A percentile compares a stretch with the other conserved stretches of the same genome.
These are phyloP conservation scores for Drosophila peninsularis DNA, from an alignment of 2,888 invertebrate genomes.

Conservation along the genomic window DNA sequence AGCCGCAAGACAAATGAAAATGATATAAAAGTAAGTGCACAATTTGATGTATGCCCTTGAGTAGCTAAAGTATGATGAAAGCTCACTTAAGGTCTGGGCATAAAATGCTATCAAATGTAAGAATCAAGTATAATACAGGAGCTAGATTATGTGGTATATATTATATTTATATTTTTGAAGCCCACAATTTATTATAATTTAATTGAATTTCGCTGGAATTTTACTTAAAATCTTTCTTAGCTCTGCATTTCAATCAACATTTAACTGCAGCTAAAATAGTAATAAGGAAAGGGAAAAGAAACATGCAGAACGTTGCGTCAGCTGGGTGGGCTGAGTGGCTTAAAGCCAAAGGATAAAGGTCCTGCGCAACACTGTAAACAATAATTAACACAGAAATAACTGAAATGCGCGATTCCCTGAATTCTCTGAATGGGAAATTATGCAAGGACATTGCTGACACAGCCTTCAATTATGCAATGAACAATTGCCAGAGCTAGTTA, in stretches of 20 bases:
- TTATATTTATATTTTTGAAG: too few species aligned
- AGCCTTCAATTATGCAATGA: neutral
- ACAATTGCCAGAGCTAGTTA: neutral
- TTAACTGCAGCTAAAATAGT: neutral
- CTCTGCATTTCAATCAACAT: neutral
- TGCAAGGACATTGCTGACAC: neutral
- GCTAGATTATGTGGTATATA: too few species aligned
- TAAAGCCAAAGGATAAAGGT: neutral
- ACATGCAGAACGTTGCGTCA: neutral
- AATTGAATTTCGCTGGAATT: neutral
- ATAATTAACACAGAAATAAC: slow-evolving; percentile 33
- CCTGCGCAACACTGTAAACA: slow-evolving; percentile 12
- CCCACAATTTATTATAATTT: neutral
- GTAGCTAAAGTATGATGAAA: neutral
- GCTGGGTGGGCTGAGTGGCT: neutral
- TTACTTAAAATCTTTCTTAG: neutral
- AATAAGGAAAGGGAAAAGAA: neutral
- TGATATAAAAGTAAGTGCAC: neutral
- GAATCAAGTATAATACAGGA: too few species aligned
- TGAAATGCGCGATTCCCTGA: neutral
- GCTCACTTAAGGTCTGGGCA: neutral
- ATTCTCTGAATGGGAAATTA: neutral
- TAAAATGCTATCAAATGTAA: neutral
- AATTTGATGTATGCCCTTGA: neutral
- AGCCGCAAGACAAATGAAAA: neutral